These are phyloP conservation scores for Sus scrofa DNA, from an alignment of 2,113 vertebrate genomes.

Conservation along the genomic window DNA sequence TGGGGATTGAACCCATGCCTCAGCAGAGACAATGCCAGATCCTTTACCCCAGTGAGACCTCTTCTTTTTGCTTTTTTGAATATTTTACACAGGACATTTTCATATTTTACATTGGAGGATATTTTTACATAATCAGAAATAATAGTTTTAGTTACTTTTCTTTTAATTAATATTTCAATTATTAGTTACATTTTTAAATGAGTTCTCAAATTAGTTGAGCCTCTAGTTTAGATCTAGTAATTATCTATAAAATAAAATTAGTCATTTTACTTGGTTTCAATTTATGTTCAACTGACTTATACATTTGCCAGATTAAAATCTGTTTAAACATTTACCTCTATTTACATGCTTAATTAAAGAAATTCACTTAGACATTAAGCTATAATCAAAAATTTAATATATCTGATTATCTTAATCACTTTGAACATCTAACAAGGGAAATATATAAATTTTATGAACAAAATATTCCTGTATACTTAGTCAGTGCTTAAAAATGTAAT, in stretches of 20 bases:
- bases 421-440: neutral
- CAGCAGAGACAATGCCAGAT: no score
- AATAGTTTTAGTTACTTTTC: neutral
- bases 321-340: conserved; percentile 21
- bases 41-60: no score
- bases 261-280: neutral
- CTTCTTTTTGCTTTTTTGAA: no score
- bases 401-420: conserved; percentile 26
- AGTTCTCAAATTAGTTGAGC: neutral
- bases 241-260: neutral
- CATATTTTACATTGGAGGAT: no score
- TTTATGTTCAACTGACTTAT: neutral
- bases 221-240: conserved; percentile 8
- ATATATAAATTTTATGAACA: neutral
- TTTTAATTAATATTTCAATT: conserved; percentile 32
- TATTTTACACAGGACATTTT: no score
- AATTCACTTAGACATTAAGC: neutral
- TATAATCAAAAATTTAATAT: conserved; percentile 38
- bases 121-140: neutral
- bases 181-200: neutral
- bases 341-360: neutral
- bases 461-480: neutral
- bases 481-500: neutral
- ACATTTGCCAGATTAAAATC: neutral
- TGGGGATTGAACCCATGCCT: no score